Percentiles rank a stretch among this genome's conserved stretches.
Evolutionary conservation across 2,888 invertebrate species (phyloP).

Genomic region (Lagria hirta): DNA sequence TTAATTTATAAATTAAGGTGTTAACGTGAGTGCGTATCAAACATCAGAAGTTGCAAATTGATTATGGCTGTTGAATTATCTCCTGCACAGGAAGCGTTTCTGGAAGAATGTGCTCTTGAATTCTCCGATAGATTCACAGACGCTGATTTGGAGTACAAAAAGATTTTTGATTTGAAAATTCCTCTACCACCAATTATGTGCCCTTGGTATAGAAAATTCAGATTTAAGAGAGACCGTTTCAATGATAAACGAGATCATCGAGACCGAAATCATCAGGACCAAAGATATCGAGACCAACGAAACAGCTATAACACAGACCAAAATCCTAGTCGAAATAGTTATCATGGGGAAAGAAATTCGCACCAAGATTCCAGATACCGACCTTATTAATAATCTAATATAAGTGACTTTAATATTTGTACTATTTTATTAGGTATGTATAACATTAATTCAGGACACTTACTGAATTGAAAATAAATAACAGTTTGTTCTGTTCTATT

Average conservation of each 20-base stretch:
- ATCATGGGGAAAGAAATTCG: no score
- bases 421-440: no score
- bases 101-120: constrained; percentile 52
- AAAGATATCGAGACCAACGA: constrained; percentile 13
- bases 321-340: constrained; percentile 6
- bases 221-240: constrained; percentile 18
- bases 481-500: constrained; percentile 5
- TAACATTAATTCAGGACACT: no score
- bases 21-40: constrained; percentile 1
- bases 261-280: constrained; percentile 22
- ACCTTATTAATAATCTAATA: no score
- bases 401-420: no score
- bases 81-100: constrained; percentile 50
- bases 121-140: constrained; percentile 53
- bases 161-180: constrained; percentile 46
- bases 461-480: no score
- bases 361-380: no score
- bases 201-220: constrained; percentile 45
- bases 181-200: constrained; percentile 52
- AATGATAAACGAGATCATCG: constrained; percentile 25
- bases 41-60: no score
- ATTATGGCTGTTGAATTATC: constrained; percentile 38
- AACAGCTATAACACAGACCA: no score
- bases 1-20: neutral
- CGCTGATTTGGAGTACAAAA: constrained; percentile 50